Evolutionary conservation across 1,140 invertebrate genomes (phyloP), one percentile per base, ranked within the genome.

Genomic region (Euura lappo): DNA sequence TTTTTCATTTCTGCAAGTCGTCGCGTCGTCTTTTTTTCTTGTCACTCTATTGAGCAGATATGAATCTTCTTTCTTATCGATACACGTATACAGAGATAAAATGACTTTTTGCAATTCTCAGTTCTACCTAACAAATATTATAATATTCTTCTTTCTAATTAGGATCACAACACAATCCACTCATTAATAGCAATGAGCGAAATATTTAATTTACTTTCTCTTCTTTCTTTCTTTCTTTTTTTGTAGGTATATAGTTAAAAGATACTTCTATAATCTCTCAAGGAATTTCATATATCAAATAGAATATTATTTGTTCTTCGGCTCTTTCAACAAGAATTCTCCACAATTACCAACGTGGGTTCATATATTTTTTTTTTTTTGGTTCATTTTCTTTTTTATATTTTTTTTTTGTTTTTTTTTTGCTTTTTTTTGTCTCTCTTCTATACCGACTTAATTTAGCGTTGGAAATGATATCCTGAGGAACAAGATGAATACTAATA

Each of bases 281-380:
- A 28, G 28, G 28, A 28, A 28, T 28, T 28, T 28, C 28, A 28
- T 28, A 28, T 28, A 28, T 28, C 28, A 28, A 28, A 28, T 28
- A 28, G 28, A 28, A 28, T 28, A 28, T 28, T 28, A 70, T 75
- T 73, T 71, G 65, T 76, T 81, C 71, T 76, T 76, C 77, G 79
- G 75, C 73, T 79, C 74, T 8, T 28, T 65, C 71, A n/a, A 13
- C 8, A 10, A 13, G 8, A 10, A 64, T 64, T 64, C 60, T 64
- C 13, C 8, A 28, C 28, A 28, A 28, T 28, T 28, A 28, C 28
- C 28, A 28, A 1, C 65, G 42, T 13, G 69, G 76, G 65, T 75
- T 46, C 45, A 72, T 71, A 64, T 74, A 46, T 60, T 10, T 73
- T 68, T n/a, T 60, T 60, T 60, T 60, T 60, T 60, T 60, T 60